Base-by-base conservation (phyloP, 92 coral and sea anemone species). In the Pocillopora meandrina region DNA sequence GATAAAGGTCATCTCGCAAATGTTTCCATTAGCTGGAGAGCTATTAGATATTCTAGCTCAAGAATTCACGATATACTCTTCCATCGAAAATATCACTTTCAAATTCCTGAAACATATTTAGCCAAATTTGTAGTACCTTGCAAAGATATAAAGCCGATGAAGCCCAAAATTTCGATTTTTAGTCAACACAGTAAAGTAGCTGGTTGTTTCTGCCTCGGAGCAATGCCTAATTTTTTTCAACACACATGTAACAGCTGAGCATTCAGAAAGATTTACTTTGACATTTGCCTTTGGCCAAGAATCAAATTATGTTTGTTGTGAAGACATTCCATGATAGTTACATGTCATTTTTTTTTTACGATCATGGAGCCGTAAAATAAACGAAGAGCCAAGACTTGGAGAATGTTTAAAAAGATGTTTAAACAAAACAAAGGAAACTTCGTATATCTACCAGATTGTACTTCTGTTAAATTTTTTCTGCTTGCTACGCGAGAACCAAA, bases 171-270 rank as follows among this genome's bases (percentile, higher is more conserved):
- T 19, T 21, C 19, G 67, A 33, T 80, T 80, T 57, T 58, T 56
- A 49, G 55, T 3, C 57, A 20, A 15, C 10, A 10, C 8, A 20
- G 18, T 23, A 72, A 80, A 80, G 84, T 12, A 65, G 14, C 52
- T 12, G n/a, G 5, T 2, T 61, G 35, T 34, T 31, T 56, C 56
- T 80, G 3, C 31, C 34, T 26, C 33, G 0, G 36, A 0, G 12
- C n/a, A 0, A 18, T 18, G 56, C 18, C 17, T 2, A 19, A 17
- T 26, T 31, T 49, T 79, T 7, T 19, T 8, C 62, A 26, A 26
- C 31, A 55, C 83, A 52, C 65, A 26, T 55, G 17, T 10, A 16
- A n/a, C 83, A 79, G 65, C 83, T 79, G 83, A 65, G 31, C 12
- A 55, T 36, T 58, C 14, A 23, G 33, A 33, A 10, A 61, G 12